phyloP scores from a whole-genome alignment of 2,888 invertebrate genomes.

The Eledone cirrhosa region DNA sequence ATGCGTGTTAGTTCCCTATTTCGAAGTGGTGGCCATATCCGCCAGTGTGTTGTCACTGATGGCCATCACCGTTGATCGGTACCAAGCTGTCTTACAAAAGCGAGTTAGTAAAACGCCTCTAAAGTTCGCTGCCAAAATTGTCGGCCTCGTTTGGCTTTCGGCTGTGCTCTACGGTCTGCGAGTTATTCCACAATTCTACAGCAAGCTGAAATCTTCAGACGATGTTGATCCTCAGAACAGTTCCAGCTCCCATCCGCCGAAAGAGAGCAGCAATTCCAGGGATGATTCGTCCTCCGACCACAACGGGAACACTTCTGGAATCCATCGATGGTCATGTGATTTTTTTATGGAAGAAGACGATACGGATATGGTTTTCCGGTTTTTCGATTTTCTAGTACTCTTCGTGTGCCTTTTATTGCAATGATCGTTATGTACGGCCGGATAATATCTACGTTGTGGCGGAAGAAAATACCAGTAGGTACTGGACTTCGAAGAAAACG shows the following conservation, averaged over 20 bases:
- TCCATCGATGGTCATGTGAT: slow-evolving; percentile 19
- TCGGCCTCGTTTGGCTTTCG: background rate
- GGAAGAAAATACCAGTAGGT: slow-evolving; percentile 10
- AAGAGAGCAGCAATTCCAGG: background rate
- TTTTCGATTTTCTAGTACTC: slow-evolving; percentile 15
- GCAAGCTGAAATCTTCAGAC: slow-evolving; percentile 7
- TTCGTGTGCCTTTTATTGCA: slow-evolving; percentile 21
- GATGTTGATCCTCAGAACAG: background rate
- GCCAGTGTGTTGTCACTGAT: slow-evolving; percentile 8
- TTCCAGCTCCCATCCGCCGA: background rate
- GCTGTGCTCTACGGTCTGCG: slow-evolving; percentile 10
- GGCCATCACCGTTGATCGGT: slow-evolving; percentile 24
- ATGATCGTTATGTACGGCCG: slow-evolving; percentile 25
- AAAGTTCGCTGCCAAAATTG: slow-evolving; percentile 17
- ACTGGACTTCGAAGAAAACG: slow-evolving; percentile 9
- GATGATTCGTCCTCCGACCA: background rate
- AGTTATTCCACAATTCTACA: slow-evolving; percentile 16
- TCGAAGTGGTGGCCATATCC: slow-evolving; percentile 20
- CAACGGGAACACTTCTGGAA: background rate
- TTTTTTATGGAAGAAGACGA: slow-evolving; percentile 22
- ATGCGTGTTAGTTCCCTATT: slow-evolving; percentile 21
- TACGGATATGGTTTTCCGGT: slow-evolving; percentile 1
- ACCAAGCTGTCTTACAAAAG: slow-evolving; percentile 10
- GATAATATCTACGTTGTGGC: slow-evolving; percentile 22
- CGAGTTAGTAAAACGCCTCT: background rate